A percentile compares a stretch with the other conserved stretches of the same genome.
Conservation (phyloP, 1,140 invertebrate species). For the Pseudomyrmex gracilis region DNA sequence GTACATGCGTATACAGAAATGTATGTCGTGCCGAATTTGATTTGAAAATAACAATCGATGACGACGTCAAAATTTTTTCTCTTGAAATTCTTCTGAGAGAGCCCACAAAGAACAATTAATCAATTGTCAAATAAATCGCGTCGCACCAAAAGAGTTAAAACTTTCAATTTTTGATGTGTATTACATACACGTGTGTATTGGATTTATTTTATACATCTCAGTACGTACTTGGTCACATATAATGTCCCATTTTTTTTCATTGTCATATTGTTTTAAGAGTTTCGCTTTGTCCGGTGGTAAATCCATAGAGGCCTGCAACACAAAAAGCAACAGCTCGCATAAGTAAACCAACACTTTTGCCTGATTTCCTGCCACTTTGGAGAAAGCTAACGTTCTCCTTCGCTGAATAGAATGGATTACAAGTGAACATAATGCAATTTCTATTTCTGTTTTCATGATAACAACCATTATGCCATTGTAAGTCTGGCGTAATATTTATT, state of each 20-base stretch:
- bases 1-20: too few species aligned
- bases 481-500: constrained; percentile 60
- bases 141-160: too few species aligned
- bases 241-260: constrained; percentile 99
- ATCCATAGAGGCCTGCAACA: constrained; percentile 97
- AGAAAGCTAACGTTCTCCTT: constrained; percentile 68
- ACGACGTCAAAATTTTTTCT: too few species aligned
- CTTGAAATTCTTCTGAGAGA: too few species aligned
- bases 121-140: too few species aligned
- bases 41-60: too few species aligned
- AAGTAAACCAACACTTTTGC: constrained; percentile 24
- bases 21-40: too few species aligned
- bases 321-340: constrained; percentile 47
- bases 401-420: constrained; percentile 44
- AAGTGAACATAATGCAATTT: constrained; percentile 42
- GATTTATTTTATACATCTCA: neutral
- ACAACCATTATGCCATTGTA: neutral
- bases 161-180: too few species aligned
- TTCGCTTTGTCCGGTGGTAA: constrained; percentile 99
- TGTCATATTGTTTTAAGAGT: constrained; percentile 97
- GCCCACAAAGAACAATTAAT: too few species aligned
- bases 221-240: constrained; percentile 98
- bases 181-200: too few species aligned
- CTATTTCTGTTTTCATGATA: constrained; percentile 35
- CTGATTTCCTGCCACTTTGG: constrained; percentile 13